phyloP scores from a whole-genome alignment of 2,888 invertebrate species.

The Ametastegia equiseti region DNA sequence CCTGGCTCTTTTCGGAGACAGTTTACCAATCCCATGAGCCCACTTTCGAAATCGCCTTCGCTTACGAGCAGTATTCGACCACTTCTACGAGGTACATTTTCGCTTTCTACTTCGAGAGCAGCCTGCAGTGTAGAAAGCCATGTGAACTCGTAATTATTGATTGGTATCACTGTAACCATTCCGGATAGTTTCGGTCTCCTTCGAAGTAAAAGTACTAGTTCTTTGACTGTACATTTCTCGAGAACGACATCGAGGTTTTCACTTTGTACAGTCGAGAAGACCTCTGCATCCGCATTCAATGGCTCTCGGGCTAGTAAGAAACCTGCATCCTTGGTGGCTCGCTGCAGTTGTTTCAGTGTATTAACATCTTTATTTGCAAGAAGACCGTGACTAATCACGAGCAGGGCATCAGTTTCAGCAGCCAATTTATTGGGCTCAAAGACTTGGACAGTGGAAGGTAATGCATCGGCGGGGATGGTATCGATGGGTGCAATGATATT shows the following conservation, averaged over 20 bases:
- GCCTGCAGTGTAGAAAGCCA: conserved; percentile 73
- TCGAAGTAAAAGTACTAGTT: conserved; percentile 61
- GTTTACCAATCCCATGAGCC: conserved; percentile 92
- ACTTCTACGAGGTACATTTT: conserved; percentile 75
- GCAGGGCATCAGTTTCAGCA: conserved; percentile 77
- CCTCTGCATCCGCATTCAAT: neutral
- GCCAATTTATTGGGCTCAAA: conserved; percentile 80
- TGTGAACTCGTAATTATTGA: conserved; percentile 67
- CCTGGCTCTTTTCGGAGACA: conserved; percentile 90
- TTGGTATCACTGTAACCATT: conserved; percentile 59
- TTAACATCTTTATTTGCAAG: conserved; percentile 66
- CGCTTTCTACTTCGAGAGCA: conserved; percentile 64
- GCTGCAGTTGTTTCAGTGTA: conserved; percentile 52
- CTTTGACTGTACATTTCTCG: conserved; percentile 60
- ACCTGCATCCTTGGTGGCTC: conserved; percentile 58
- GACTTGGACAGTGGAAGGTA: conserved; percentile 78
- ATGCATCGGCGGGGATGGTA: conserved; percentile 63
- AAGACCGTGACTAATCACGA: conserved; percentile 78
- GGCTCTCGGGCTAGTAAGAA: conserved; percentile 66
- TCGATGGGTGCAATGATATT: conserved; percentile 75
- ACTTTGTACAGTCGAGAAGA: neutral
- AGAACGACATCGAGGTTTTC: conserved; percentile 60
- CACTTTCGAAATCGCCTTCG: conserved; percentile 84
- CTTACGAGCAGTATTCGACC: conserved; percentile 82
- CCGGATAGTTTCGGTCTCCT: conserved; percentile 61